These are phyloP conservation scores for Lutjanus erythropterus DNA, from an alignment of 2,113 vertebrate genomes.

Conservation along the genomic window DNA sequence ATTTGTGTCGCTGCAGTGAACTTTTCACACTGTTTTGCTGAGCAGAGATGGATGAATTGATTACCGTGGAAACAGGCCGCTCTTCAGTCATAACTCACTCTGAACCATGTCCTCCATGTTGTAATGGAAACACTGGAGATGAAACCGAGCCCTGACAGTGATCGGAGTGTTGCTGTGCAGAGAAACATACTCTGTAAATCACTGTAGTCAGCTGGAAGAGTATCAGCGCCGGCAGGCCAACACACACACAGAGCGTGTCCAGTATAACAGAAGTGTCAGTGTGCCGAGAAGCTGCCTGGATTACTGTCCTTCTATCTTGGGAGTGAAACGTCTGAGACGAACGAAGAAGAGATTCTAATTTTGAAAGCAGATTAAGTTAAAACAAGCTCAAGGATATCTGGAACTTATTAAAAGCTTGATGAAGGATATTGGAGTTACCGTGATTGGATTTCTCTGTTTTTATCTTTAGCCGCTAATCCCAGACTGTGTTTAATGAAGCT, in stretches of 20 bases:
- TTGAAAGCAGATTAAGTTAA: background rate
- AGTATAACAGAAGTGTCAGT: slow-evolving; percentile 11
- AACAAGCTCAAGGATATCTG: background rate
- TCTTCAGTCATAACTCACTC: background rate
- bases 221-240: background rate
- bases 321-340: too few relatives aligned
- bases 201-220: slow-evolving; percentile 17
- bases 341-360: background rate
- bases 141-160: slow-evolving; percentile 9
- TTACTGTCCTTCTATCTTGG: slow-evolving; percentile 11
- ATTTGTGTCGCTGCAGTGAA: background rate
- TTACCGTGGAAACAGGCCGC: background rate
- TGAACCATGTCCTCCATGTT: slow-evolving; percentile 15
- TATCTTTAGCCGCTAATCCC: background rate
- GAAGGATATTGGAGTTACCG: background rate
- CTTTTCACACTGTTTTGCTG: background rate
- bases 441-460: slow-evolving; percentile 1
- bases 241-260: background rate
- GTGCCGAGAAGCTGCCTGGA: slow-evolving; percentile 11
- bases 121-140: slow-evolving; percentile 49
- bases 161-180: slow-evolving; percentile 22
- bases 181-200: slow-evolving; percentile 21
- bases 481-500: slow-evolving; percentile 31
- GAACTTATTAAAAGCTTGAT: background rate
- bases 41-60: background rate